Percentiles rank a stretch among this genome's conserved stretches.
Evolutionary conservation across 53 echinoderm and acorn worm species (phyloP).

Genomic region (Holothuria leucospilota): DNA sequence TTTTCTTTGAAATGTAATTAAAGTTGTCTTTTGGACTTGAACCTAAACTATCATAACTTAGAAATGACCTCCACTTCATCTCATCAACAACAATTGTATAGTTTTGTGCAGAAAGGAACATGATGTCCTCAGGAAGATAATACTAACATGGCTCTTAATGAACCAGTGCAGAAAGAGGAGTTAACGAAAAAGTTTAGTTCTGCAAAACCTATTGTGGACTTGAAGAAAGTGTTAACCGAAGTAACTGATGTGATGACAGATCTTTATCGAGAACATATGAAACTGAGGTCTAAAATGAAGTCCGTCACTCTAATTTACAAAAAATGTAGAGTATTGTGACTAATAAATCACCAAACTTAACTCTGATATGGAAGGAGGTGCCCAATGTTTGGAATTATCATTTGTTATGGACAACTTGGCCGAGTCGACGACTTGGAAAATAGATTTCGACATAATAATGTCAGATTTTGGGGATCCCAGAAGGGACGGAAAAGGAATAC

Average conservation of each 20-base stretch:
- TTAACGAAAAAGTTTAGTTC: too few relatives aligned
- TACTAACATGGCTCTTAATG: not conserved
- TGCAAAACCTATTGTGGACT: too few relatives aligned
- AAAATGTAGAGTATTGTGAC: not conserved
- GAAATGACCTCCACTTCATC: conserved; percentile 13
- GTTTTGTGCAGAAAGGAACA: not conserved
- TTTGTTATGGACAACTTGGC: not conserved
- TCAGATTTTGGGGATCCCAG: too few relatives aligned
- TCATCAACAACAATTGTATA: not conserved
- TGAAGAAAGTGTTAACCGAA: too few relatives aligned
- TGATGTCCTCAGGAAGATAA: not conserved
- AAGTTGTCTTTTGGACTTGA: not conserved
- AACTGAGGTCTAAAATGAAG: not conserved
- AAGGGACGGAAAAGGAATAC: too few relatives aligned
- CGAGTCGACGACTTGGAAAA: not conserved
- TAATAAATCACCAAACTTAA: not conserved
- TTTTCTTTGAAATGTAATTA: not conserved
- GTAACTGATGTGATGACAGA: too few relatives aligned
- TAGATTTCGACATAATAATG: too few relatives aligned
- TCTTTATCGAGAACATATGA: not conserved
- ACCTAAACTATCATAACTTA: too few relatives aligned
- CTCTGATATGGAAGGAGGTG: not conserved
- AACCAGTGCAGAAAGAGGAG: not conserved
- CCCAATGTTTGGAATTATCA: not conserved
- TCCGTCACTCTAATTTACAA: not conserved